Base-by-base conservation (phyloP, 2,113 vertebrate species). In the Noturus placidus region DNA sequence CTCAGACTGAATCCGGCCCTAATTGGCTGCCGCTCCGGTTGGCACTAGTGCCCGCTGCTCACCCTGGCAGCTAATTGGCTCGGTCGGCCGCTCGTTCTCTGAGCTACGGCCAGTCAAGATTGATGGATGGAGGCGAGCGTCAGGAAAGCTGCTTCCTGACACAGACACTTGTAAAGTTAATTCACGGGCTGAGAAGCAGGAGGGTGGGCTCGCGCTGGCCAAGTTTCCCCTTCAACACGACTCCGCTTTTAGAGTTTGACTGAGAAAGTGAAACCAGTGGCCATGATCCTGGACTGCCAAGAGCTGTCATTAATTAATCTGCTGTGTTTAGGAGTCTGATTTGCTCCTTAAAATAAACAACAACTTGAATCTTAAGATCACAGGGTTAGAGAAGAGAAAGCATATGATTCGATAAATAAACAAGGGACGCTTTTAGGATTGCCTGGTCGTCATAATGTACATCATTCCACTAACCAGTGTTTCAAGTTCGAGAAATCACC, bases 21-120 rank as follows among this genome's bases (percentile, higher is more conserved):
- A 94, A 95, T 93, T 94, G 93, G 94, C 91, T 81, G 84, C 54
- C 85, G 81, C 90, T 38, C 83, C 88, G 89, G 90, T 80, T 92
- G 89, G 92, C 89, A 93, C 88, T 82, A 50, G 90, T 72, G 38
- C 89, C 88, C 50, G 87, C 67, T 83, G 78, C 88, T 93, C 90
- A 92, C 91, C 91, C 89, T 87, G 82, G 91, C 92, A 87, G 89
- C 91, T 94, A 92, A 94, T 94, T 95, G 94, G 93, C 94, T 89
- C 89, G 2, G 87, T 63, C 57, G 85, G 87, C 87, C 87, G 78
- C 87, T 87, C 86, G 84, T 88, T 70, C 79, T 14, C 88, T n/a
- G 85, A 89, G 88, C 74, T 74, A 13, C n/a, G 19, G 69, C 69
- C 27, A 63, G 89, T 72, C 91, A 85, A 90, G 85, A 91, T 90